Evolutionary conservation across 2,113 vertebrate genomes (phyloP), one percentile per base, ranked within the genome.

Genomic region (Calidris pugnax): DNA sequence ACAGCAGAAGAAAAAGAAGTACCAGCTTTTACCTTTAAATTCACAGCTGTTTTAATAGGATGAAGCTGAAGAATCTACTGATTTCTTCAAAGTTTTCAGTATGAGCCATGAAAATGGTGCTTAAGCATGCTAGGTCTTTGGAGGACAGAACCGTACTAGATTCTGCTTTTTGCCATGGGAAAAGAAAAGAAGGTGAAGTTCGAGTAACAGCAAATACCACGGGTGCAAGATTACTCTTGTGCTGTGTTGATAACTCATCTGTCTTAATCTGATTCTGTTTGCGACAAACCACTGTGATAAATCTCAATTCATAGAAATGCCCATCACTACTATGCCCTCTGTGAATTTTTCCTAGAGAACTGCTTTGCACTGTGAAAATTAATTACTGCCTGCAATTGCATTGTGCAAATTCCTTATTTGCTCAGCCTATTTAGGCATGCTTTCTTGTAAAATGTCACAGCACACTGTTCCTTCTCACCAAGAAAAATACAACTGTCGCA

Each of bases 401-500:
- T 74, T 92, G 89, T 95, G 86, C 66, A 89, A 66, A 95, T 91
- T 91, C 87, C 66, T 50, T 94, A 81, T 94, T 94, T 95, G 47
- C 67, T 89, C 74, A 89, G 77, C 21, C 12, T 67, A 55, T 85
- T 92, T 83, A 89, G 71, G 26, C 2, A 0, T 48, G 48, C 74
- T 91, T 95, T 96, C 91, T 89, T 87, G 74, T 87, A 87, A 94
- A 92, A 92, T 87, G 81, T 87, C 92, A 89, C 78, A 87, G 74
- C 80, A 94, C 47, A 24, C 89, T 87, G 67, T 66, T 94, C 50
- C n/a, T 73, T 92, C 89, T 97, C 88, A 95, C 55, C 71, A 71
- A 83, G 91, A 79, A 92, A 89, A 95, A 85, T 66, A 76, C 74
- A 93, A 91, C 74, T 80, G 89, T 91, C 43, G 4, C 80, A 86